Base-by-base conservation (phyloP, 2,797 vertebrate species). In the Phoebastria nigripes region DNA sequence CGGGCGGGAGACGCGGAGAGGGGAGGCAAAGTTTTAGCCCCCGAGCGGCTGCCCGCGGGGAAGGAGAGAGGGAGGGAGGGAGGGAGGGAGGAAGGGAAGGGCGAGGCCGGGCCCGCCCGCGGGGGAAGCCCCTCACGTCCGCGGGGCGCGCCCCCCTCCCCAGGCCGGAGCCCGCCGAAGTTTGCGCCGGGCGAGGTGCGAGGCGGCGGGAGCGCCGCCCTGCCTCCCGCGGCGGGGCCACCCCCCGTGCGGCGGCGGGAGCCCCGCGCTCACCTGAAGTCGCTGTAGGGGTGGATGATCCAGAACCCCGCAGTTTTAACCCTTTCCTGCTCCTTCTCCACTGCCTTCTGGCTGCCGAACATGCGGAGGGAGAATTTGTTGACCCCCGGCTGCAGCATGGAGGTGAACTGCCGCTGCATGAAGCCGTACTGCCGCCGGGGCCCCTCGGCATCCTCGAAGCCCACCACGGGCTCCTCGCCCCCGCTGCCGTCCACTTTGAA, bases 301-400 rank as follows among this genome's bases (percentile, higher is more conserved):
- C 99, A 99, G 98, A 99, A 99, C 96, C 99, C 99, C 97, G 99
- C 99, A 98, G 99, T 99, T 98, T 99, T 99, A 96, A 99, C 99
- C 98, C 99, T 98, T 98, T 99, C 99, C 96, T 99, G 99, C 96
- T 99, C 99, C 95, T 99, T 99, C 98, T 99, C 99, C 98, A 99
- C 99, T 76, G 99, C 99, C 98, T 99, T 99, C 98, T 99, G 99
- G 98, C 99, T 99, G 94, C 99, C 99, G 96, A 99, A 99, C 99
- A 99, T 99, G 92, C 99, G 99, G 97, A 99, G 98, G 95, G 99
- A 99, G 98, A 99, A 99, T 99, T 99, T 99, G 98, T 99, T 99
- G 98, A 99, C 99, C 96, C 99, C 99, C 86, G 99, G 99, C 98
- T 99, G 99, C 98, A 99, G 98, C 99, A 99, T 99, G 96, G 99